Evolutionary conservation across 2,797 vertebrate species (phyloP).

Genomic region (Pygocentrus nattereri): DNA sequence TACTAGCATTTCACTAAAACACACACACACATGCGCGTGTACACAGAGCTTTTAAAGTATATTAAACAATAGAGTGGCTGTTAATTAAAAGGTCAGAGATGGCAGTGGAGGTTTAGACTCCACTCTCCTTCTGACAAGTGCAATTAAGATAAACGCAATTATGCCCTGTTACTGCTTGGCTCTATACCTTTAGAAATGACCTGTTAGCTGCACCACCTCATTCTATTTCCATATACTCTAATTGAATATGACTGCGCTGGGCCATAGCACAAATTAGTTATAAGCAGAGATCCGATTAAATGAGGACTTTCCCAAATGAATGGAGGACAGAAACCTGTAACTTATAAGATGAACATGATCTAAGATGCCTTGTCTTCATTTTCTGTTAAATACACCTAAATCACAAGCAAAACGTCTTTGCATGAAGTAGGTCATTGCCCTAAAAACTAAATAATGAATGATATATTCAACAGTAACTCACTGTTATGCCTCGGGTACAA

Average conservation of each 20-base stretch:
- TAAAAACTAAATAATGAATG: background rate
- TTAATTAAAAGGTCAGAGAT: slow-evolving; percentile 36
- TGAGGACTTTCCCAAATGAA: slow-evolving; percentile 19
- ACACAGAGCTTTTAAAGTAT: background rate
- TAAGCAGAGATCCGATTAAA: slow-evolving; percentile 10
- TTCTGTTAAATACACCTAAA: slow-evolving; percentile 20
- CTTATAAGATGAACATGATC: background rate
- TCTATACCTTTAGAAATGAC: slow-evolving; percentile 19
- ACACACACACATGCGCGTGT: background rate
- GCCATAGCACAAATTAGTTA: slow-evolving; percentile 20
- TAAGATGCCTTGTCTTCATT: background rate
- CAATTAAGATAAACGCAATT: slow-evolving; percentile 46
- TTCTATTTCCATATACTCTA: slow-evolving; percentile 18
- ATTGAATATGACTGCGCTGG: slow-evolving; percentile 23
- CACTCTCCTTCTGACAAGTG: slow-evolving; percentile 27
- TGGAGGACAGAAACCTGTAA: background rate
- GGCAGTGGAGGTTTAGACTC: slow-evolving; percentile 11
- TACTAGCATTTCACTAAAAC: too few relatives aligned
- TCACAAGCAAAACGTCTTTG: background rate
- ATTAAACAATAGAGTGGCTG: slow-evolving; percentile 9
- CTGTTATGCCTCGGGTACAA: background rate
- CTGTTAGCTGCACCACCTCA: slow-evolving; percentile 3
- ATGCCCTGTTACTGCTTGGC: slow-evolving; percentile 10
- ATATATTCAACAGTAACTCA: background rate
- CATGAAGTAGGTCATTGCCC: background rate